A percentile compares a stretch with the other conserved stretches of the same genome.
phyloP scores from a whole-genome alignment of 1,140 invertebrate species.

The Telenomus remus region DNA sequence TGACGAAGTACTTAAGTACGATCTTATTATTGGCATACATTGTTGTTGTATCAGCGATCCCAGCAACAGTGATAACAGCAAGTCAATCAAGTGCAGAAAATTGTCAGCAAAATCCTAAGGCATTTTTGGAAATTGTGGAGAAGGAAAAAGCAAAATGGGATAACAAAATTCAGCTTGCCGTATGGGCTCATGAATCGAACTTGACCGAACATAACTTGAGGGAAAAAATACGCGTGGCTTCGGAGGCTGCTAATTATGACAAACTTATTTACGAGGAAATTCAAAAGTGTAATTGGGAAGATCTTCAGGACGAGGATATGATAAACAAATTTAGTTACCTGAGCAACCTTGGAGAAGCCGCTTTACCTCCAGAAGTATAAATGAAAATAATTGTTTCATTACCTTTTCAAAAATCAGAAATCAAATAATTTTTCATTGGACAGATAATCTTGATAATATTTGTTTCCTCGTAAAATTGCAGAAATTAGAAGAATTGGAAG shows the following conservation, averaged over 20 bases:
- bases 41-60: not conserved
- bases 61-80: not conserved
- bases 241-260: conserved; percentile 66
- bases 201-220: conserved; percentile 83
- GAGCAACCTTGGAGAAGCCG: conserved; percentile 81
- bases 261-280: conserved; percentile 77
- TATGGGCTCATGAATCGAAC: conserved; percentile 85
- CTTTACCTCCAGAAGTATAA: conserved; percentile 79
- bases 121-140: conserved; percentile 16
- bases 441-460: too few species aligned
- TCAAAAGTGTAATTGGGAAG: conserved; percentile 79
- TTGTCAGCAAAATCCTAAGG: conserved; percentile 20
- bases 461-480: too few species aligned
- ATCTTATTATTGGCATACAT: too few species aligned
- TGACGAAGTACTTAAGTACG: too few species aligned
- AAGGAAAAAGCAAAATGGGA: conserved; percentile 74
- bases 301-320: conserved; percentile 78
- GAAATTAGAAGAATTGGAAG: conserved; percentile 79
- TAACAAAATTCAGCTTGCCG: conserved; percentile 76
- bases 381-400: not conserved
- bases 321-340: conserved; percentile 81
- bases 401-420: too few species aligned
- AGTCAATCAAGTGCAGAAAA: conserved; percentile 1
- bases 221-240: conserved; percentile 74
- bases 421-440: too few species aligned